Base-by-base conservation (phyloP, 2,797 vertebrate genomes). In the Siniperca obscura region DNA sequence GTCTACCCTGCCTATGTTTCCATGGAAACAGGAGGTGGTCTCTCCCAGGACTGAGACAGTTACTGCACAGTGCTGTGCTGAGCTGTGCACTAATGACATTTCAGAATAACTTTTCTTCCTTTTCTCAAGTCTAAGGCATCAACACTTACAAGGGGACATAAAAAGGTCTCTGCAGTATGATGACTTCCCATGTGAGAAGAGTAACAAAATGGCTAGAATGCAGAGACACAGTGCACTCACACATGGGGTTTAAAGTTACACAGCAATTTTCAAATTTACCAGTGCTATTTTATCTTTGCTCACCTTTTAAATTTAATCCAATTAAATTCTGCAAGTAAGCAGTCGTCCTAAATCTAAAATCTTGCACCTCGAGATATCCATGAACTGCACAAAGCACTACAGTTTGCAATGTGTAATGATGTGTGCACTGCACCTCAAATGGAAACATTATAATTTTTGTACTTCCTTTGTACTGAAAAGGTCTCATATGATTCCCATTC, bases 11-110 rank as follows among this genome's bases (percentile, higher is more conserved):
- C 91, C 92, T 86, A 93, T 70, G 95, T 96, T 96, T 93, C 95
- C 94, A 96, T 96, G 94, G 95, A 94, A 96, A 96, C 95, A 92
- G 86, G 93, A 95, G 92, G 90, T 89, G 91, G 90, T 94, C 91
- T 95, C 92, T 92, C 92, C 85, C 87, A 92, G 91, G 93, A 90
- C 89, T 72, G 80, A 95, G 93, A 91, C 89, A 86, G 92, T 92
- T 87, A 76, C 90, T 91, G 88, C 91, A 89, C 89, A 82, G 88
- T 84, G 86, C 91, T 90, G 83, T 90, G 89, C 93, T 92, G 91
- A 94, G 92, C 84, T 89, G 76, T 90, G 86, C 87, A 82, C 91
- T 93, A 93, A 95, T 94, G 93, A 94, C 93, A 94, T 94, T 94
- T 93, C 80, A 84, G 87, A 88, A 84, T 91, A 92, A 94, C 91